phyloP scores from a whole-genome alignment of 2,797 vertebrate species.

The Kryptolebias ocellatus region DNA sequence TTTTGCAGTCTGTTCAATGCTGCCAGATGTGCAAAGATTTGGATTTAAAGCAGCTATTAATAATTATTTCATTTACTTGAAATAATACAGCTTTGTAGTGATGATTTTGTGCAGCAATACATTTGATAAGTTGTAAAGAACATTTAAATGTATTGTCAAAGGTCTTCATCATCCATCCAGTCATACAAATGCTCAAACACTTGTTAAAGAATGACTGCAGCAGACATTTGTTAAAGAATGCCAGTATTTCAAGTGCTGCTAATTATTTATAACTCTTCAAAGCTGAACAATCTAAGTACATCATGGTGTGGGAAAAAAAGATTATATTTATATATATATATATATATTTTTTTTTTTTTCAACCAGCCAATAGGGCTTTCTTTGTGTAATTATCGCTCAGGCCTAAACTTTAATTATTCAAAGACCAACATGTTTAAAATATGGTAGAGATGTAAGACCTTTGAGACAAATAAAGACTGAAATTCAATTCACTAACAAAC shows the following conservation, averaged over 20 bases:
- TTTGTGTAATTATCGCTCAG: neutral
- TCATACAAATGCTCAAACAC: neutral
- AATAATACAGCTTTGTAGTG: neutral
- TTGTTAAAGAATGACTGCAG: neutral
- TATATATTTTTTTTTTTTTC: neutral
- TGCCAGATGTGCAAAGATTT: constrained; percentile 15
- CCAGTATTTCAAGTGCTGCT: neutral
- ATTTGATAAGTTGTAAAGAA: too few relatives aligned
- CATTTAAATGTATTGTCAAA: neutral
- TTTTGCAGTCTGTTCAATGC: constrained; percentile 23
- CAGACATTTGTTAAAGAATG: neutral
- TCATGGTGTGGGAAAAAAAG: too few relatives aligned
- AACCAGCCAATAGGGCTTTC: neutral
- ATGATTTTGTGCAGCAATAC: too few relatives aligned
- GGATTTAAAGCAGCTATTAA: neutral
- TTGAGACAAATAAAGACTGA: too few relatives aligned
- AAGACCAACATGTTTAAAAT: neutral
- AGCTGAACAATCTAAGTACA: neutral
- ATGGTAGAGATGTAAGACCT: too few relatives aligned
- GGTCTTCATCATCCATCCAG: neutral
- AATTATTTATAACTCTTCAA: neutral
- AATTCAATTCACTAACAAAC: too few relatives aligned
- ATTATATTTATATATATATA: too few relatives aligned
- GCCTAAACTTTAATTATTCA: neutral
- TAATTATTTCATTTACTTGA: too few relatives aligned